Conservation (phyloP, 2,888 invertebrate species). For the Linnaemya vulpina region DNA sequence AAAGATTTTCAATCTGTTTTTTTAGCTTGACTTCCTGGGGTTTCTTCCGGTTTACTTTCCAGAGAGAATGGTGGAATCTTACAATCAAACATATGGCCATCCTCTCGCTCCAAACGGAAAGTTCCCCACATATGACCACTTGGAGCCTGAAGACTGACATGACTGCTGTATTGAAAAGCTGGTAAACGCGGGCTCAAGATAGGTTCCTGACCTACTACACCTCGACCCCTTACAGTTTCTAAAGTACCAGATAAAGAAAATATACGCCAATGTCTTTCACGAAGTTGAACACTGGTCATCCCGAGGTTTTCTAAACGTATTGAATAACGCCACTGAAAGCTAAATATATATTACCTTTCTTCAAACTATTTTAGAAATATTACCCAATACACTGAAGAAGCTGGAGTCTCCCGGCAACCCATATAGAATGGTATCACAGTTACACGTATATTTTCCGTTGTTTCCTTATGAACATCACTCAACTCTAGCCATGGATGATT, state of each 20-base stretch:
- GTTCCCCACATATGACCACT: constrained; percentile 96
- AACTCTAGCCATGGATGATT: constrained; percentile 98
- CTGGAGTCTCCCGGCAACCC: constrained; percentile 96
- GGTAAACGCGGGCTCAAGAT: constrained; percentile 93
- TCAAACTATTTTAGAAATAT: neutral
- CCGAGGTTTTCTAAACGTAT: constrained; percentile 98
- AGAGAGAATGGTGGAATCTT: constrained; percentile 98
- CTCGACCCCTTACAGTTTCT: constrained; percentile 96
- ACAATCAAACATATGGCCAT: constrained; percentile 98
- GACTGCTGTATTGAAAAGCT: constrained; percentile 99
- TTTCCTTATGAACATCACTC: constrained; percentile 98
- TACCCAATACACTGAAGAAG: constrained; percentile 93
- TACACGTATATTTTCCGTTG: constrained; percentile 93
- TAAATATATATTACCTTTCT: neutral
- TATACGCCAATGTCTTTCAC: constrained; percentile 99
- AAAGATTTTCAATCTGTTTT: constrained; percentile 44
- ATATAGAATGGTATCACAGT: constrained; percentile 99
- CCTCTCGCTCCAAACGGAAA: constrained; percentile 98
- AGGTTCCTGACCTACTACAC: constrained; percentile 98
- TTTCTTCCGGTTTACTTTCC: constrained; percentile 94
- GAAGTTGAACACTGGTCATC: constrained; percentile 92
- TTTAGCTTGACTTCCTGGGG: constrained; percentile 68
- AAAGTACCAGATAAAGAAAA: constrained; percentile 96
- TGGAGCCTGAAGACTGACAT: constrained; percentile 97
- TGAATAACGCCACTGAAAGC: constrained; percentile 96